These are phyloP conservation scores for Lepidotrigona ventralis DNA, from an alignment of 1,140 invertebrate species.

Conservation along the genomic window DNA sequence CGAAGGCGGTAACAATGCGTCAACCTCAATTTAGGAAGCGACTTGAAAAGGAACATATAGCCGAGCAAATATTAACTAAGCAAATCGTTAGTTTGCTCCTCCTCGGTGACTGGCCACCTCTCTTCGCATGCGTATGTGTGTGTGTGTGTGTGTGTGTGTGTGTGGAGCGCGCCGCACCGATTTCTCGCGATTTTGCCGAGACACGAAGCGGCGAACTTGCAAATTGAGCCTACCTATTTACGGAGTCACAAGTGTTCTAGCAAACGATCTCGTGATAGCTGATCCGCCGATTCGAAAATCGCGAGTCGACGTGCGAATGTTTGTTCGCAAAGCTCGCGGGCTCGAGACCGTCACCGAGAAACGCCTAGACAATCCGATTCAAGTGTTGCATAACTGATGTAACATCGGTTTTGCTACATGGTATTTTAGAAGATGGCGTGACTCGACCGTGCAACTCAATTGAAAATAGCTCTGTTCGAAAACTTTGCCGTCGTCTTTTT, in stretches of 20 bases:
- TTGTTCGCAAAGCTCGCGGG: not conserved
- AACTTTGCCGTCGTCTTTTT: not conserved
- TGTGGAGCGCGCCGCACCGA: not conserved
- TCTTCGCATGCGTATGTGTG: not conserved
- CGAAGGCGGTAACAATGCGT: slow-evolving; percentile 76
- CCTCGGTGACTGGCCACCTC: slow-evolving; percentile 34
- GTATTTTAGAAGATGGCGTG: not conserved
- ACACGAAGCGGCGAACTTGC: slow-evolving; percentile 35
- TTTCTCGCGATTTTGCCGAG: not conserved
- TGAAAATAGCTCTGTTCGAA: not conserved
- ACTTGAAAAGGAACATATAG: slow-evolving; percentile 71
- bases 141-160: not conserved
- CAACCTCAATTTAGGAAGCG: slow-evolving; percentile 80
- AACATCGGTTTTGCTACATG: not conserved
- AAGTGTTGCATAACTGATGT: too few relatives aligned
- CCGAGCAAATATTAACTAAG: slow-evolving; percentile 75
- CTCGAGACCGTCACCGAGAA: too few relatives aligned
- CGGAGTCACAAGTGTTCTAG: slow-evolving; percentile 34
- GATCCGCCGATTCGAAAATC: slow-evolving; percentile 9
- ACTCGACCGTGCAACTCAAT: not conserved
- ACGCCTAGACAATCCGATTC: too few relatives aligned
- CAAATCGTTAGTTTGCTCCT: slow-evolving; percentile 73
- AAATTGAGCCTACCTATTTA: slow-evolving; percentile 54
- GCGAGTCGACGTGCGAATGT: slow-evolving; percentile 6
- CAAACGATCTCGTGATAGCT: slow-evolving; percentile 36